phyloP scores from a whole-genome alignment of 2,797 vertebrate species.

The Acestrorhynchus altus region DNA sequence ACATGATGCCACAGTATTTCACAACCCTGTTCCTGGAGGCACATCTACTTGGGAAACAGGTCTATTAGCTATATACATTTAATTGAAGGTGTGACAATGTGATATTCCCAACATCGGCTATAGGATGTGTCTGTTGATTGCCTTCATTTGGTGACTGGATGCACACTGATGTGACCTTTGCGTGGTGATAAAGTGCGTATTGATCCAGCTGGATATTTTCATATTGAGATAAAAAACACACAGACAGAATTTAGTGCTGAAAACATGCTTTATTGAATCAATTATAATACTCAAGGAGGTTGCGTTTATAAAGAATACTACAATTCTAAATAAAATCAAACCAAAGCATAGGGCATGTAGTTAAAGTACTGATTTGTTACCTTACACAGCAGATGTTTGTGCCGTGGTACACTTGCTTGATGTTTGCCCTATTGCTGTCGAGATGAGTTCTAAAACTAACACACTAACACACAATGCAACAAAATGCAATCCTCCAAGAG shows the following conservation, averaged over 20 bases:
- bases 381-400: constrained; percentile 75
- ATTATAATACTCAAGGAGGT: constrained; percentile 90
- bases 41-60: no score
- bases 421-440: constrained; percentile 78
- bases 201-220: no score
- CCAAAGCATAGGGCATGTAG: constrained; percentile 74
- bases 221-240: constrained; percentile 1
- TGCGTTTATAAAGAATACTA: constrained; percentile 83
- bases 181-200: no score
- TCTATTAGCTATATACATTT: no score
- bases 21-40: no score
- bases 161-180: no score
- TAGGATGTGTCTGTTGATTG: no score
- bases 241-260: constrained; percentile 82
- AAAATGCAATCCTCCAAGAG: constrained; percentile 87
- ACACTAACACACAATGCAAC: constrained; percentile 84
- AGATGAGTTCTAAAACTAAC: constrained; percentile 85
- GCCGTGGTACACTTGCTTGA: constrained; percentile 77
- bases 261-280: constrained; percentile 99
- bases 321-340: constrained; percentile 83
- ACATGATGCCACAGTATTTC: no score
- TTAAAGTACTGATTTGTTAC: constrained; percentile 51
- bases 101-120: no score
- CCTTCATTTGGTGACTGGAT: no score
- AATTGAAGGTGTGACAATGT: no score